Base-by-base conservation (phyloP, 2,113 vertebrate genomes). In the Pelecanoides urinatrix region DNA sequence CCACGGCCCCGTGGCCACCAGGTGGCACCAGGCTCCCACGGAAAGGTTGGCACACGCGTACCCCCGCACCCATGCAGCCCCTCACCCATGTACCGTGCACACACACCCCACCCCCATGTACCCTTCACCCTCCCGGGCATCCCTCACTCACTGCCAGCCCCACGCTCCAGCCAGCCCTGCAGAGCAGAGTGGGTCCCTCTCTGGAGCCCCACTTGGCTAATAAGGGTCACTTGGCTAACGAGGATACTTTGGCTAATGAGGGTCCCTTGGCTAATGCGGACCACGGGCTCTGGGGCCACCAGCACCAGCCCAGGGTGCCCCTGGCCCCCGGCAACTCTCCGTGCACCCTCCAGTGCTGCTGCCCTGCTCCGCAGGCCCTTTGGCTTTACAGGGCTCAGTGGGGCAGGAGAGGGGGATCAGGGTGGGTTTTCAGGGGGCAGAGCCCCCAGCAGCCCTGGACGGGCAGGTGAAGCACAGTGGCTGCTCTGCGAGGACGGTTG, bases 31-130 rank as follows among this genome's bases (percentile, higher is more conserved):
- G 92, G 65, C 15, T 12, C 73, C 68, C 78, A 20, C 25, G n/a
- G 70, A 61, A 71, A 8, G 44, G 13, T 5, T 52, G 44, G 3
- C 34, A 15, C 50, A 4, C 15, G 22, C 1, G 14, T 3, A 5
- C 19, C 18, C 34, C 32, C 4, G 1, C 45, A 7, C 27, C 27
- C 13, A 1, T 2, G 27, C 52, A 12, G 26, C 32, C 40, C 32
- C 19, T 5, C 19, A 14, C 50, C 38, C 56, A 11, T 2, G 9
- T 19, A 18, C 44, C 42, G 10, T 3, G 0, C 59, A n/a, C n/a
- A n/a, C n/a, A n/a, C n/a, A 44, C 27, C 21, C 2, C 7, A 1
- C 10, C 9, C 3, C 23, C 56, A 0, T 3, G 38, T 1, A 7
- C 26, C 53, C 52, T 15, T 23, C 50, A 27, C 32, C 63, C 40